Evolutionary conservation across 2,797 vertebrate species (phyloP).

Genomic region (Staurois parvus): DNA sequence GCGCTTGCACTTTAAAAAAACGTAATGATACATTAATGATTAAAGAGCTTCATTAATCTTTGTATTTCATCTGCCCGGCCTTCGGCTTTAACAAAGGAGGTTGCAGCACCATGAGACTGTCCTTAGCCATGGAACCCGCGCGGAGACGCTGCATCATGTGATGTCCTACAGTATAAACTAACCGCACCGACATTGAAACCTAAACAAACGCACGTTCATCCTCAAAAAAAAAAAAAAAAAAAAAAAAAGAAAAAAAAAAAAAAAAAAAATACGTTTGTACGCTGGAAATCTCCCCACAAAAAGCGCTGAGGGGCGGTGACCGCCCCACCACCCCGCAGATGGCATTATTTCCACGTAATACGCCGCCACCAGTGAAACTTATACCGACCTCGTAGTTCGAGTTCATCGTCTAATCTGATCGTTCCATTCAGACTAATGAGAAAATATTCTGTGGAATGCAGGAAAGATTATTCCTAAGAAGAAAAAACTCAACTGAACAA

Average conservation of each 20-base stretch:
- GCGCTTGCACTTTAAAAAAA: no score
- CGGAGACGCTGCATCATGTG: neutral
- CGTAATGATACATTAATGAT: no score
- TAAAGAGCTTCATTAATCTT: no score
- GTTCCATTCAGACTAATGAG: neutral
- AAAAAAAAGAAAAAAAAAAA: no score
- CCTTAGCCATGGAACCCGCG: no score
- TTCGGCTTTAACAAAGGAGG: no score
- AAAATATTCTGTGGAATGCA: neutral
- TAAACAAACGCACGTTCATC: slow-evolving; percentile 20
- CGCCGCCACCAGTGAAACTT: neutral
- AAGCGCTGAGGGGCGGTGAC: neutral
- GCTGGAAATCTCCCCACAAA: neutral
- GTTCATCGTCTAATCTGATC: neutral
- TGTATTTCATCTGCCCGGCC: no score
- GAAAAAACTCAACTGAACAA: neutral
- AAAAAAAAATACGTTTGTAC: slow-evolving; percentile 2
- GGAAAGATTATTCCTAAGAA: neutral
- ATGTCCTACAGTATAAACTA: neutral
- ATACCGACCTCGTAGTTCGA: neutral
- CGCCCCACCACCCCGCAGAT: neutral
- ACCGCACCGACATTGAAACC: neutral
- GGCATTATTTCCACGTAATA: neutral
- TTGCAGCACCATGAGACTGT: no score
- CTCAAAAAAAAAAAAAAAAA: no score